Evolutionary conservation across 2,888 invertebrate species (phyloP).

Genomic region (Heliconius ismenius): DNA sequence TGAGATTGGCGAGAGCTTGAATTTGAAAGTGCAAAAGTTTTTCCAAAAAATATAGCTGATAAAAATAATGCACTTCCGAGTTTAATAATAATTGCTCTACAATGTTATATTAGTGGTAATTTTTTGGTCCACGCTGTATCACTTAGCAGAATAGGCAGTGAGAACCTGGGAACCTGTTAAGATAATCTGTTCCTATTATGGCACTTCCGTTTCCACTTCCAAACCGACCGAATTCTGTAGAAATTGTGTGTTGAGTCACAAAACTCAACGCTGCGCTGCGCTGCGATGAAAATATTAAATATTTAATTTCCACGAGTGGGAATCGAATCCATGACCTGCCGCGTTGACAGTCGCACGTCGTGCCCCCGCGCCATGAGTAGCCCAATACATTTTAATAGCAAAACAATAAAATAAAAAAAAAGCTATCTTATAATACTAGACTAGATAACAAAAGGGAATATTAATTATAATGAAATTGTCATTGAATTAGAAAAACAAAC

Average conservation of each 20-base stretch:
- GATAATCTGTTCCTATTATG: background rate
- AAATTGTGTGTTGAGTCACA: background rate
- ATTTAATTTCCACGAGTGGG: background rate
- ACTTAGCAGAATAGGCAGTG: too few relatives aligned
- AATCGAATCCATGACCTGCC: too few relatives aligned
- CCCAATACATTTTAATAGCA: too few relatives aligned
- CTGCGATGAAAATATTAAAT: background rate
- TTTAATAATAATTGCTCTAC: constrained; percentile 1
- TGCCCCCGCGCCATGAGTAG: too few relatives aligned
- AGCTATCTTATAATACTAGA: background rate
- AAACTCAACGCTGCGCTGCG: background rate
- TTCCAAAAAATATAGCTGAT: constrained; percentile 48
- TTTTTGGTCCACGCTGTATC: background rate
- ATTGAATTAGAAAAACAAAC: constrained; percentile 3
- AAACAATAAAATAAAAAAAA: too few relatives aligned
- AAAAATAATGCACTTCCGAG: constrained; percentile 46
- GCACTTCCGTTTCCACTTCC: too few relatives aligned
- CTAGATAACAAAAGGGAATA: background rate
- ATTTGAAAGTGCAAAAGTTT: constrained; percentile 49
- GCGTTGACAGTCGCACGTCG: too few relatives aligned
- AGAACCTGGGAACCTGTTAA: background rate
- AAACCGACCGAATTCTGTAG: background rate
- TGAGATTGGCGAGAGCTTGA: constrained; percentile 57
- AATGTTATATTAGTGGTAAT: background rate
- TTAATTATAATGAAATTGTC: background rate